These are phyloP conservation scores for Arvicola amphibius DNA, from an alignment of 2,797 vertebrate genomes.

Conservation along the genomic window DNA sequence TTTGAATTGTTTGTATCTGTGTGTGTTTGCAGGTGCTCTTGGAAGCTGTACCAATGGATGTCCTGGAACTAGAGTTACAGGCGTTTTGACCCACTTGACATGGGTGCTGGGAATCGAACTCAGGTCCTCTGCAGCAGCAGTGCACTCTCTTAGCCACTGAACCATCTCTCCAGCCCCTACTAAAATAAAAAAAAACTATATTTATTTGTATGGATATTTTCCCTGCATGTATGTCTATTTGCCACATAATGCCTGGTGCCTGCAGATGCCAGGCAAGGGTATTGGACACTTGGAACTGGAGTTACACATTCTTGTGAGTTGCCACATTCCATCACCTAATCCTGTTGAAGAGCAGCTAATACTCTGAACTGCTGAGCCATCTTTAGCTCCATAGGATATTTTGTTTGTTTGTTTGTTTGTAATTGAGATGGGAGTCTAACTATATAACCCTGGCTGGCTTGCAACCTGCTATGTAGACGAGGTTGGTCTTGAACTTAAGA, in stretches of 20 bases:
- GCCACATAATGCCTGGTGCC: background rate
- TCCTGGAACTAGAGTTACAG: background rate
- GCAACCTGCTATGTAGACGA: background rate
- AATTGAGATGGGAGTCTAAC: background rate
- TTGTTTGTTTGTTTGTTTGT: background rate
- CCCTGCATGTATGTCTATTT: background rate
- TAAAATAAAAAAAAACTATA: background rate
- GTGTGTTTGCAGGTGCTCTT: background rate
- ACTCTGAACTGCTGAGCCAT: background rate
- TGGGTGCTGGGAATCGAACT: background rate
- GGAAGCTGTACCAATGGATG: background rate
- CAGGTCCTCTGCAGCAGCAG: background rate
- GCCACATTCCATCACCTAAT: background rate
- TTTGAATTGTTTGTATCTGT: background rate
- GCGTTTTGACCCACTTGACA: background rate
- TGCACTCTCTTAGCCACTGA: background rate
- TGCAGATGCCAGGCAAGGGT: background rate
- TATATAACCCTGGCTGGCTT: background rate
- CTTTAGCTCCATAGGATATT: background rate
- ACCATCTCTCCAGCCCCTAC: background rate
- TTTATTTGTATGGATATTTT: background rate
- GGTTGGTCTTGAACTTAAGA: background rate
- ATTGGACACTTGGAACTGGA: background rate
- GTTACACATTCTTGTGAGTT: background rate
- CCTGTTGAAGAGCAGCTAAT: background rate